A percentile compares a stretch with the other conserved stretches of the same genome.
These are phyloP conservation scores for Rana temporaria DNA, from an alignment of 2,113 vertebrate genomes.

Conservation along the genomic window DNA sequence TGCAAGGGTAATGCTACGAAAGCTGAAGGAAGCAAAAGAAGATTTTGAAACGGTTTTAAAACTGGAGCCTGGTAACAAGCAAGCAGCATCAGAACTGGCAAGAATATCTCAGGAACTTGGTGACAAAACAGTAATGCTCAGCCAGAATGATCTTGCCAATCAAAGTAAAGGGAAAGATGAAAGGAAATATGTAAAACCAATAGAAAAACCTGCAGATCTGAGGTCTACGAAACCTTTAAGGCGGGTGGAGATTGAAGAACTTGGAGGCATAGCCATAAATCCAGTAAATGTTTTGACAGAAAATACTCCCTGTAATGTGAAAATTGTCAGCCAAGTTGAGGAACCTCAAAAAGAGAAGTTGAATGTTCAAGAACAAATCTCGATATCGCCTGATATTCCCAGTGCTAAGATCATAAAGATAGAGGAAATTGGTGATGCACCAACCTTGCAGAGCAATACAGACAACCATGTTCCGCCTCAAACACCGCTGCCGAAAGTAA, in stretches of 20 bases:
- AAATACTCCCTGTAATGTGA: neutral
- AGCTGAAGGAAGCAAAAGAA: slow-evolving; percentile 82
- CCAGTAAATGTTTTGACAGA: neutral
- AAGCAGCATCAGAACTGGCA: slow-evolving; percentile 86
- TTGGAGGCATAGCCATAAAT: slow-evolving; percentile 71
- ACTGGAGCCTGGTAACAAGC: slow-evolving; percentile 95
- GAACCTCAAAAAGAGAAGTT: slow-evolving; percentile 52
- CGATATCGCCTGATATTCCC: slow-evolving; percentile 68
- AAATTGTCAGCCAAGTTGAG: neutral
- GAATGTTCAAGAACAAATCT: slow-evolving; percentile 60
- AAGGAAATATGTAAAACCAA: slow-evolving; percentile 78
- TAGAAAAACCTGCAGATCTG: slow-evolving; percentile 77
- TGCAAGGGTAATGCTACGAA: slow-evolving; percentile 85
- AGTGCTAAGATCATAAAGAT: slow-evolving; percentile 90
- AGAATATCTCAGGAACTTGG: slow-evolving; percentile 83
- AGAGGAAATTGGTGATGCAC: slow-evolving; percentile 76
- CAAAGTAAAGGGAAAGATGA: slow-evolving; percentile 58
- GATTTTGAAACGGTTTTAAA: slow-evolving; percentile 91
- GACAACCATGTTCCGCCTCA: slow-evolving; percentile 26
- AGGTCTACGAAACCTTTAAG: slow-evolving; percentile 82
- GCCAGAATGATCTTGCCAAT: slow-evolving; percentile 63
- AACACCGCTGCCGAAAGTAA: slow-evolving; percentile 38
- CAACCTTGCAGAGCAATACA: slow-evolving; percentile 48
- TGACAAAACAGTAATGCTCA: slow-evolving; percentile 66
- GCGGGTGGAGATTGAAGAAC: slow-evolving; percentile 87